Evolutionary conservation across 2,113 vertebrate genomes (phyloP).

Genomic region (Carollia perspicillata): DNA sequence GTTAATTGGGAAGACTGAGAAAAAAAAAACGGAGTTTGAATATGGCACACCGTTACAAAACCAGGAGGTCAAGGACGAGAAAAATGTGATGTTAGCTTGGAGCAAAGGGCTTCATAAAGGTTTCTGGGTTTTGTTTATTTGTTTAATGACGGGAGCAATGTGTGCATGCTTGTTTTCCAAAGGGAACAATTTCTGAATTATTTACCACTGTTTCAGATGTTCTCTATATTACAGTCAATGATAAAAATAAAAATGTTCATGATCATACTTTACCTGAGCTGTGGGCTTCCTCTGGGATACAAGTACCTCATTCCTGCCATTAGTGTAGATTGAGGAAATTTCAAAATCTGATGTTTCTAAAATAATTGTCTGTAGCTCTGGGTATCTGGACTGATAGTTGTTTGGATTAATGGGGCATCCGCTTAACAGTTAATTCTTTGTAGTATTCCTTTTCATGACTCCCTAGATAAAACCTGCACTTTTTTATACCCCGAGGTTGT

Average conservation of each 20-base stretch:
- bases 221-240: slow-evolving; percentile 27
- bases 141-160: not conserved
- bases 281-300: not conserved
- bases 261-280: not conserved
- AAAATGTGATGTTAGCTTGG: not conserved
- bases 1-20: not conserved
- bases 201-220: not conserved
- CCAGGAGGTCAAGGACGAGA: not conserved
- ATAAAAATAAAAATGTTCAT: slow-evolving; percentile 44
- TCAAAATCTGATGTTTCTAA: slow-evolving; percentile 38
- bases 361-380: slow-evolving; percentile 37
- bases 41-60: not conserved
- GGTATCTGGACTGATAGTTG: not conserved
- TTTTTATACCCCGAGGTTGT: not conserved
- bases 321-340: not conserved
- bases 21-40: not conserved
- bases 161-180: not conserved
- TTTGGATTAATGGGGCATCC: slow-evolving; percentile 48
- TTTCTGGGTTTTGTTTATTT: not conserved
- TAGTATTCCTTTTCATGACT: slow-evolving; percentile 14
- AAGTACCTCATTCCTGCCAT: not conserved
- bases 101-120: not conserved
- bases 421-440: slow-evolving; percentile 12
- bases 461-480: not conserved
- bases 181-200: not conserved